Conservation (phyloP, 2,113 vertebrate species). For the Epinephelus fuscoguttatus region DNA sequence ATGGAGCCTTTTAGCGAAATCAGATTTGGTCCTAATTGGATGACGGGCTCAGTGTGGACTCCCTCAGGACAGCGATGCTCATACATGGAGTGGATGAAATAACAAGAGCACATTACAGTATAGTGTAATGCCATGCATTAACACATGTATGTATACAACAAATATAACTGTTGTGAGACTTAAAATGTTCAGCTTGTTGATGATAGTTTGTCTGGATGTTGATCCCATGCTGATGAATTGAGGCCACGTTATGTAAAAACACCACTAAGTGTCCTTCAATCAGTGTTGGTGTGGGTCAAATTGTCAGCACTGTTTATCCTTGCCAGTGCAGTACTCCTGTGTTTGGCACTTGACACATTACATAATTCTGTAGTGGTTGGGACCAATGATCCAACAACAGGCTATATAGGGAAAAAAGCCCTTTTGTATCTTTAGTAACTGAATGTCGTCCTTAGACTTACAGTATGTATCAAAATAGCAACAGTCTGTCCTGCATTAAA, state of each 20-base stretch:
- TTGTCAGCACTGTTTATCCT: conserved; percentile 22
- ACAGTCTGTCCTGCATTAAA: neutral
- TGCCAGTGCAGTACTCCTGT: neutral
- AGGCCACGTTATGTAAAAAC: neutral
- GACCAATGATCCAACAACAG: conserved; percentile 11
- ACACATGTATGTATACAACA: conserved; percentile 12
- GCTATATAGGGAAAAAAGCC: neutral
- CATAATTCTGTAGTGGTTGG: neutral
- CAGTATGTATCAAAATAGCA: neutral
- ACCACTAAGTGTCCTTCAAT: conserved; percentile 31
- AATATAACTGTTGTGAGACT: conserved; percentile 14
- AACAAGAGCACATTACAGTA: conserved; percentile 33
- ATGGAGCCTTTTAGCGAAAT: conserved; percentile 77
- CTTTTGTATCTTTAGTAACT: neutral
- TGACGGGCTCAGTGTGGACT: conserved; percentile 63
- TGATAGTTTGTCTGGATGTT: neutral
- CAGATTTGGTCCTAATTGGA: conserved; percentile 78
- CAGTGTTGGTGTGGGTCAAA: conserved; percentile 7
- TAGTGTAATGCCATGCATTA: conserved; percentile 35
- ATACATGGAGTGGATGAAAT: conserved; percentile 48
- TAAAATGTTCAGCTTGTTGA: conserved; percentile 23
- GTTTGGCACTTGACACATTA: conserved; percentile 25
- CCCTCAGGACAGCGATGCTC: conserved; percentile 63
- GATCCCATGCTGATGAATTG: neutral
- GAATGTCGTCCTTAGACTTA: neutral